Base-by-base conservation (phyloP, 2,888 invertebrate genomes). In the Eupeodes luniger region DNA sequence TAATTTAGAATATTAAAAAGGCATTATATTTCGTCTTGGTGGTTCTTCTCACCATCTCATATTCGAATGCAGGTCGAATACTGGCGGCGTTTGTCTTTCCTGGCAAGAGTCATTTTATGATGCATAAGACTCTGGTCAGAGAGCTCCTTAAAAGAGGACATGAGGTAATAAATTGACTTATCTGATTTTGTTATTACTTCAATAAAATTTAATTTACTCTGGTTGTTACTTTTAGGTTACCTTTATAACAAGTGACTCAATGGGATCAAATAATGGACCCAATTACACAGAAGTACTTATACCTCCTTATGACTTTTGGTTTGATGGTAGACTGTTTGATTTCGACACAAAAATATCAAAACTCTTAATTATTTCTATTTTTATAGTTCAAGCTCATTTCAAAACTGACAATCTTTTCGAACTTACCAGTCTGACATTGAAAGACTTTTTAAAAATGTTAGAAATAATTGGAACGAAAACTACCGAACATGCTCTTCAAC, bases 61-160 rank as follows among this genome's bases (percentile, higher is more conserved):
- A 66, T 34, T 14, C 64, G 10, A 47, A 66, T 66, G 80, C 91
- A n/a, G 92, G 94, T 0, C 92, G 93, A 62, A 94, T 95, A 57
- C 91, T 95, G 5, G 94, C 93, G 0, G 81, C 94, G 0, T 94
- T 94, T 85, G 92, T 94, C 0, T 93, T 94, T 80, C 93, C 93
- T 2, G 93, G 92, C 3, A 94, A 92, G 84, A 94, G 94, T 61
- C 95, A 95, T 76, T 94, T 92, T 34, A 92, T 94, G 83, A 94
- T 94, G 93, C 93, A 93, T 83, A 93, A 92, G 19, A 90, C 92
- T 0, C 80, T 95, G 62, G 92, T 94, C 62, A 93, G 93, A 78
- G 94, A 93, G 12, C 91, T 95, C 2, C 92, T 94, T 0, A 91
- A 90, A 14, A 91, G 92, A 12, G 95, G 95, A 0, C 95, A 95